Conservation (phyloP, 2,888 invertebrate genomes). For the Odontothrips loti region DNA sequence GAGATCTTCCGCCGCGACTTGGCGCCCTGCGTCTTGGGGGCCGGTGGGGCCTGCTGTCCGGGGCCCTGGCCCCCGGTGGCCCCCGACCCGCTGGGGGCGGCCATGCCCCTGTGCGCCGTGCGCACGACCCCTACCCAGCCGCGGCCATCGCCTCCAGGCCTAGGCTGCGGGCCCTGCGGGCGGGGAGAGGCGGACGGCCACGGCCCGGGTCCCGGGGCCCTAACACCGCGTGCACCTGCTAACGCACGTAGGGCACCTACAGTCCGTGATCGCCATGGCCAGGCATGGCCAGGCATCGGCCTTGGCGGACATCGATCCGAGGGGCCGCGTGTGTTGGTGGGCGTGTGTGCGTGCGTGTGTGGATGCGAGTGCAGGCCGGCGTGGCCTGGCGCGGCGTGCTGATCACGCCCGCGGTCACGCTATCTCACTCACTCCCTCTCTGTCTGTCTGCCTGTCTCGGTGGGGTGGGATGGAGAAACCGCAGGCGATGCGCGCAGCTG, state of each 20-base stretch:
- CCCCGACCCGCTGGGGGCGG: background rate
- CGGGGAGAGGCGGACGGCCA: background rate
- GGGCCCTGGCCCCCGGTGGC: slow-evolving; percentile 23
- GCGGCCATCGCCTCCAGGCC: background rate
- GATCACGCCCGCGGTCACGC: background rate
- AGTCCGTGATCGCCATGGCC: background rate
- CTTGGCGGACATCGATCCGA: slow-evolving; percentile 12
- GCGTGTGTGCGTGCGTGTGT: background rate
- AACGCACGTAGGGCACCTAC: background rate
- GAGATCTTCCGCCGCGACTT: slow-evolving; percentile 72
- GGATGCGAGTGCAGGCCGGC: slow-evolving; percentile 34
- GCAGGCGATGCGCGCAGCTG: no score
- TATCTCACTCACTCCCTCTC: background rate
- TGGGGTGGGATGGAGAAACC: background rate
- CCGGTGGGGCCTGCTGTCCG: slow-evolving; percentile 43
- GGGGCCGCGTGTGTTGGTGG: background rate
- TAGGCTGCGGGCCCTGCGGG: no score
- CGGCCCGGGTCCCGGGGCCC: background rate
- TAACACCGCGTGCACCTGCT: background rate
- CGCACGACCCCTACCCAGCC: background rate
- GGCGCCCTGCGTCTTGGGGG: slow-evolving; percentile 59
- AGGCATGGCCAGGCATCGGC: background rate
- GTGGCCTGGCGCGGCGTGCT: background rate
- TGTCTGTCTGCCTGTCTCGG: background rate
- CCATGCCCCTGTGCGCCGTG: slow-evolving; percentile 14